Evolutionary conservation across 2,113 vertebrate species (phyloP), one percentile per base, ranked within the genome.

Genomic region (Etheostoma cragini): DNA sequence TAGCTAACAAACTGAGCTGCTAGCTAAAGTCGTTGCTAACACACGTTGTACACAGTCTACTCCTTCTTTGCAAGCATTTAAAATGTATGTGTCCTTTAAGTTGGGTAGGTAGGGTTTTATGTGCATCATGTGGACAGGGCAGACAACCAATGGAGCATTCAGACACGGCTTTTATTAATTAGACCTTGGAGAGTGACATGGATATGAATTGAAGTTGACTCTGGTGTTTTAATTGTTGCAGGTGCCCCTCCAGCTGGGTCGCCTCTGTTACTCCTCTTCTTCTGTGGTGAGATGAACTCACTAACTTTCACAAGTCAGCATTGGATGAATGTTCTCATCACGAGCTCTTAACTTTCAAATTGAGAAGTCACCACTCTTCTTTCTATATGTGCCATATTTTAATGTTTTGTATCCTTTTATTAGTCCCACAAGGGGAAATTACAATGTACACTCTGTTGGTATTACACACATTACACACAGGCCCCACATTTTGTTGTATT

Each of bases 211-310:
- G 1, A 42, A n/a, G 65, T 73, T 56, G 13, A 45, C 62, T 16
- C 7, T 82, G 58, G 38, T 42, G 8, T 70, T 87, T 21, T 33
- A 33, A 79, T 77, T 81, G 13, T 71, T 88, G 17, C 90, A 95
- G 94, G 83, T 77, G 21, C 72, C 86, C 21, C 30, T 91, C 0
- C 88, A 91, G 58, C 82, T 94, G 79, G 88, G 91, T 81, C 92
- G 90, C n/a, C 35, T 89, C 79, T 94, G 91, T 78, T 95, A 93
- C 60, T 95, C 93, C 22, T 91, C 93, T 8, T 92, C 92, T 47
- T 88, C 94, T 19, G 90, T 83, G 90, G 94, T 95, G 88, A 94
- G 91, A n/a, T 21, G 6, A 10, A 30, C 30, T 53, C 3, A 16
- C 2, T 11, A 26, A n/a, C 24, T 56, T 68, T 54, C 22, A 4